A percentile compares a stretch with the other conserved stretches of the same genome.
Evolutionary conservation across 2,797 vertebrate species (phyloP).

Genomic region (Brotogeris chrysoptera): DNA sequence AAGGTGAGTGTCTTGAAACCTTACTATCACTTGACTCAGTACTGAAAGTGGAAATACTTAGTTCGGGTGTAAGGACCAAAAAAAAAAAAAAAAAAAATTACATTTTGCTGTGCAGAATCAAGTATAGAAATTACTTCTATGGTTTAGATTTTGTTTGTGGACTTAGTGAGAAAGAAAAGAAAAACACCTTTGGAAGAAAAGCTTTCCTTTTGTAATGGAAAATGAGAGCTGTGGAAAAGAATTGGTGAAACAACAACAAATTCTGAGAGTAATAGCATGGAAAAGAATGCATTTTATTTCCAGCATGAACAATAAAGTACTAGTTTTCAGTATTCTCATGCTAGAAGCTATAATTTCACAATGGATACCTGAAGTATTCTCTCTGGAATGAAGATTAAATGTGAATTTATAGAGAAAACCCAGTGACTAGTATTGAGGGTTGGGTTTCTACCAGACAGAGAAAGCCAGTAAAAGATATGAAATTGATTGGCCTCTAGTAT

Average conservation of each 20-base stretch:
- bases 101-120: background rate
- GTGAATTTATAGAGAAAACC: background rate
- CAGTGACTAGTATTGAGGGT: background rate
- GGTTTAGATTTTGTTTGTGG: background rate
- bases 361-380: background rate
- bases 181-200: background rate
- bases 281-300: background rate
- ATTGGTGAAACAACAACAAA: background rate
- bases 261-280: background rate
- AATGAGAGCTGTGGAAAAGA: background rate
- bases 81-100: background rate
- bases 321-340: background rate
- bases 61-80: background rate
- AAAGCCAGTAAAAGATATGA: background rate
- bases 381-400: background rate
- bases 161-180: background rate
- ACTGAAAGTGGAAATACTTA: background rate
- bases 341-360: background rate
- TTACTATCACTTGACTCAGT: background rate
- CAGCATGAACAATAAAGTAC: background rate
- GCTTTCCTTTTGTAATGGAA: background rate
- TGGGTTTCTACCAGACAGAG: background rate
- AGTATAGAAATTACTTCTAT: background rate
- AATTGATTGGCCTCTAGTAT: background rate
- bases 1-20: conserved; percentile 56